Conservation (phyloP, 2,113 vertebrate species). For the Vireo altiloquus region DNA sequence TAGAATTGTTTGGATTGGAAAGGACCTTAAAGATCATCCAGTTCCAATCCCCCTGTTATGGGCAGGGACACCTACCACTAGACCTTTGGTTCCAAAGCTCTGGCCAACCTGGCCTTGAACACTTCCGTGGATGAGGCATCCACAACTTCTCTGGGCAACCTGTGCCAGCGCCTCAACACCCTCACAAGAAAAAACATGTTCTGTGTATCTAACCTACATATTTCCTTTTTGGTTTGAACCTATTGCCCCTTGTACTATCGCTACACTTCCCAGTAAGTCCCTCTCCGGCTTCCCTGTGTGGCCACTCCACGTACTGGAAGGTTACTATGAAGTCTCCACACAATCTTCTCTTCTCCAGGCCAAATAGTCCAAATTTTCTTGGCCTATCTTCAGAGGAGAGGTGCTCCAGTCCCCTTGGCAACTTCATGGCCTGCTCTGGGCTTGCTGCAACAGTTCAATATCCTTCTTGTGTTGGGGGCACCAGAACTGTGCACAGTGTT, state of each 20-base stretch:
- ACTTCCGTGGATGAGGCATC: neutral
- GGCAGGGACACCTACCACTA: neutral
- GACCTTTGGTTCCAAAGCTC: neutral
- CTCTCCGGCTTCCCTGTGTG: neutral
- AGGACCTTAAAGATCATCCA: neutral
- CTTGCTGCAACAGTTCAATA: neutral
- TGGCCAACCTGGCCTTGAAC: neutral
- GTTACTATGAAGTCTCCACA: neutral
- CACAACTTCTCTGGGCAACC: neutral
- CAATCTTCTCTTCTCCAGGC: no score
- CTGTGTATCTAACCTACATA: neutral
- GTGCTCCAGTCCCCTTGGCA: neutral
- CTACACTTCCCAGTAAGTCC: rapidly evolving
- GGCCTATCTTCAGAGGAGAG: neutral
- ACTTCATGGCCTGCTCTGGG: neutral
- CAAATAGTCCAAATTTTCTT: neutral
- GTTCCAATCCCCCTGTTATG: neutral
- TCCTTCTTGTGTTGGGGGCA: neutral
- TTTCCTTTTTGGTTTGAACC: neutral
- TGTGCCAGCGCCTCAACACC: neutral
- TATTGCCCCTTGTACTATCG: neutral
- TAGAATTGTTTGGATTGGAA: neutral
- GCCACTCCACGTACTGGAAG: neutral
- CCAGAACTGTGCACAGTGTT: neutral
- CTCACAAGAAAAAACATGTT: neutral